A percentile compares a stretch with the other conserved stretches of the same genome.
Conservation (phyloP, 2,113 vertebrate genomes). For the Notiomystis cincta region DNA sequence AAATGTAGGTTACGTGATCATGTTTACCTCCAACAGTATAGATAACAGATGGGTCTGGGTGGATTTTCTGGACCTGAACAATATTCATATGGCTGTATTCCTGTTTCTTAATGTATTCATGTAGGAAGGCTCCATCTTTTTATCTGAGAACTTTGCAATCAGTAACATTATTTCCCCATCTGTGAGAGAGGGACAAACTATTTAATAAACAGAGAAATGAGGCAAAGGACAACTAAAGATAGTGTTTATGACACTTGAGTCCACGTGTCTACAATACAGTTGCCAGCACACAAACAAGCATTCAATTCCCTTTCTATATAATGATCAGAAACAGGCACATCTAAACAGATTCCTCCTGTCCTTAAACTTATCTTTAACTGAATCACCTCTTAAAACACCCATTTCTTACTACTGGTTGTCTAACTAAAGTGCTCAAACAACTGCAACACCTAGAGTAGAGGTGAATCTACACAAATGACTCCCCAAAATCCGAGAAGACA, state of each 20-base stretch:
- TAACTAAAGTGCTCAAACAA: background rate
- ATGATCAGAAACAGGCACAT: background rate
- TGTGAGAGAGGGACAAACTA: background rate
- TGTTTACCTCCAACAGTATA: background rate
- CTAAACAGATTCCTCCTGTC: background rate
- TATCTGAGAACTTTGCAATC: background rate
- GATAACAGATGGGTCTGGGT: background rate
- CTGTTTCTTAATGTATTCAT: background rate
- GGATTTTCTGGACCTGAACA: background rate
- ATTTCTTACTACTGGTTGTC: background rate
- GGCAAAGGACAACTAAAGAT: conserved; percentile 22
- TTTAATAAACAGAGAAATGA: background rate
- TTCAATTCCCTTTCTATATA: background rate
- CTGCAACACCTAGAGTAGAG: background rate
- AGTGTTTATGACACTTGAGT: background rate
- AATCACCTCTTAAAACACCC: background rate
- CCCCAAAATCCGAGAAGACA: background rate
- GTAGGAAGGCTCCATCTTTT: background rate
- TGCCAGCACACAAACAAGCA: background rate
- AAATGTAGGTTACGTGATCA: background rate
- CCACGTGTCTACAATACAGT: background rate
- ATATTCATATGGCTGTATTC: background rate
- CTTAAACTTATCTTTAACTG: background rate
- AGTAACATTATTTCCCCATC: background rate
- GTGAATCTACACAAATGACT: background rate